Evolutionary conservation across 1,140 invertebrate genomes (phyloP).

Genomic region (Sitodiplosis mosellana): DNA sequence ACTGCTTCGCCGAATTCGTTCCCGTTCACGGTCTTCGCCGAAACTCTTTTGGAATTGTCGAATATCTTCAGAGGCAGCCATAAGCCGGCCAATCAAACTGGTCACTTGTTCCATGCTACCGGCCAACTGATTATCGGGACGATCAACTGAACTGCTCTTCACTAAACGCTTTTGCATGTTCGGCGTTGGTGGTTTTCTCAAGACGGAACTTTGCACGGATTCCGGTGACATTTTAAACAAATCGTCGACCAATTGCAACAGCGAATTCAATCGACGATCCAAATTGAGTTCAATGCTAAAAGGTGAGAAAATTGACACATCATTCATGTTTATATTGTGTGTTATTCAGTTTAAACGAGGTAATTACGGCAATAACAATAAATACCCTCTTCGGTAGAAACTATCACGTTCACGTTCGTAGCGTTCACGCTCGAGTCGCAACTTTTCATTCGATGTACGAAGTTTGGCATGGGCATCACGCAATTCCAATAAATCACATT

Average conservation of each 20-base stretch:
- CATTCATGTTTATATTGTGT: slow-evolving; percentile 15
- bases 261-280: slow-evolving; percentile 21
- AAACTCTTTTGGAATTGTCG: slow-evolving; percentile 26
- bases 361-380: neutral
- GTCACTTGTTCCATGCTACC: slow-evolving; percentile 18
- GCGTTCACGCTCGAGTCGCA: slow-evolving; percentile 68
- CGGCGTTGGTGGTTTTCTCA: too few relatives aligned
- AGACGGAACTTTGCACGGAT: slow-evolving; percentile 15
- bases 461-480: slow-evolving; percentile 81
- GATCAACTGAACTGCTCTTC: too few relatives aligned
- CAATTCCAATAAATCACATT: slow-evolving; percentile 72
- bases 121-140: slow-evolving; percentile 10
- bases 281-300: slow-evolving; percentile 28
- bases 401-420: slow-evolving; percentile 67
- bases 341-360: too few relatives aligned
- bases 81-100: slow-evolving; percentile 22
- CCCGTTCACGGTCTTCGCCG: slow-evolving; percentile 30
- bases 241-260: slow-evolving; percentile 62
- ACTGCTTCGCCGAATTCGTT: slow-evolving; percentile 21
- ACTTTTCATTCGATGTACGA: slow-evolving; percentile 78
- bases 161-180: too few relatives aligned
- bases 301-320: too few relatives aligned
- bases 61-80: slow-evolving; percentile 31
- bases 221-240: slow-evolving; percentile 53
- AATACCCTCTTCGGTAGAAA: neutral